These are phyloP conservation scores for Griposia aprilina DNA, from an alignment of 2,888 invertebrate genomes.

Conservation along the genomic window DNA sequence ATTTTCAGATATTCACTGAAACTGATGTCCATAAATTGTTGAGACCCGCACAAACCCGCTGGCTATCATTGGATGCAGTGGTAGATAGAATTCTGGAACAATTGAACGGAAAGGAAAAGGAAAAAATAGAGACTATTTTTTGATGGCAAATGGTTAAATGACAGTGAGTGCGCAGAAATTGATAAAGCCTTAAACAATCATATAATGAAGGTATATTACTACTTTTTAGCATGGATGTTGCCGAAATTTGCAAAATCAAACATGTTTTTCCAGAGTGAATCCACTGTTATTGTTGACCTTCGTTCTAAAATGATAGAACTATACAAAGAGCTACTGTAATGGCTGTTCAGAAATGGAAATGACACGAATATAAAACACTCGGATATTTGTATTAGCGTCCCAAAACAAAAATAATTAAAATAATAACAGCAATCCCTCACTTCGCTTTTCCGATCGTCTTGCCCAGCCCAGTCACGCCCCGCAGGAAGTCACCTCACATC, in stretches of 20 bases:
- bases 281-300: background rate
- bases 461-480: too few species aligned
- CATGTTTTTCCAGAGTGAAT: background rate
- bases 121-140: background rate
- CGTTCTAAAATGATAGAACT: conserved; percentile 7
- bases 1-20: conserved; percentile 9
- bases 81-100: background rate
- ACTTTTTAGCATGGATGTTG: background rate
- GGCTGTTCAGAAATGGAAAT: too few species aligned
- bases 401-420: too few species aligned
- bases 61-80: background rate
- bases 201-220: background rate
- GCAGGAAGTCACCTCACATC: too few species aligned
- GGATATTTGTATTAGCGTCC: too few species aligned
- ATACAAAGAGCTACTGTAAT: background rate
- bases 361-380: too few species aligned
- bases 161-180: background rate
- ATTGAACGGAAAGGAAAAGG: too few species aligned
- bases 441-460: too few species aligned
- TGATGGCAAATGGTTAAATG: background rate
- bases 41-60: background rate
- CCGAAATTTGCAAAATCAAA: background rate
- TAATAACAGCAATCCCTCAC: too few species aligned
- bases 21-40: conserved; percentile 2
- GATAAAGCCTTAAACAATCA: background rate